Evolutionary conservation across 2,888 invertebrate species (phyloP), one percentile per base, ranked within the genome.

Genomic region (Andrena hattorfiana): DNA sequence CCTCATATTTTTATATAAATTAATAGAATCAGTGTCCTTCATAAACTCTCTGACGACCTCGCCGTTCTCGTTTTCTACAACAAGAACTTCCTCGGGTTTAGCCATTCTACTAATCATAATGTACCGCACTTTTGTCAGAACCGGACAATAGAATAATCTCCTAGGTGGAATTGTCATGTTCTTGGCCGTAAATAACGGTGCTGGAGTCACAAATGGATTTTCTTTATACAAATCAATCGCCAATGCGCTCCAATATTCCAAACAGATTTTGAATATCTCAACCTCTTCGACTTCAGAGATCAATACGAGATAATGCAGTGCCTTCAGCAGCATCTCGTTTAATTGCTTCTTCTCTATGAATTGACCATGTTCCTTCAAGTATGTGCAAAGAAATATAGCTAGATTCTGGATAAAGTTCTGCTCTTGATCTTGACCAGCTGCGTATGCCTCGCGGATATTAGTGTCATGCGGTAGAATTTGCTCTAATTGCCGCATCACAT

Each of bases 101-200:
- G 99, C 99, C 99, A 99, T 99, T 90, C 99, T 96, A 81, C 98
- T 98, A 92, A 99, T 99, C 99, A 99, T 99, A 64, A 99, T 99
- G 92, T 98, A 98, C 60, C 99, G 96, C 56, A 99, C 97, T 95
- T 97, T 97, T 83, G 97, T 97, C 77, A 98, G 94, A 67, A 98
- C 97, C 91, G 97, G 97, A 78, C 97, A 96, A 93, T 98, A 98
- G 89, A 98, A 95, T 81, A 96, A 95, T 90, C 97, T 95, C 71
- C 97, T 95, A 23, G 96, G 93, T 5, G 95, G 86, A 93, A 94
- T 91, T 92, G 95, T 87, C 64, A 91, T 91, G 70, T 91, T 92
- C 85, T 94, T 93, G 30, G 89, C 82, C 79, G 91, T 89, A 84
- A 87, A 94, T 68, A 94, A 94, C 63, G 95, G 92, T 28, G 94